Base-by-base conservation (phyloP, 2,797 vertebrate species). In the Neomorphus geoffroyi region DNA sequence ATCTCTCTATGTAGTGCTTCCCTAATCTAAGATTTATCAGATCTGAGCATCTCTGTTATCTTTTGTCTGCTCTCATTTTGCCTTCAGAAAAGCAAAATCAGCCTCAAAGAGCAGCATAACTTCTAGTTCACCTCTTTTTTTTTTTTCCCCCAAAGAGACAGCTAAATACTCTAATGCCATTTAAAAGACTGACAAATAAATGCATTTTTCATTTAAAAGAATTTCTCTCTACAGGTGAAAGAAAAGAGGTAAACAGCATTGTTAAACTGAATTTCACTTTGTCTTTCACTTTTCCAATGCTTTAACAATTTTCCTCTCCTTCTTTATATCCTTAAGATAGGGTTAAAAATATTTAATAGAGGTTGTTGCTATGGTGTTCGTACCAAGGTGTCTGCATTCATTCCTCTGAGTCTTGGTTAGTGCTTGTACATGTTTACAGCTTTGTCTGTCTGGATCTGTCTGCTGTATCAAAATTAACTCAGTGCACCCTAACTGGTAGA, bases 301-400 rank as follows among this genome's bases (percentile, higher is more conserved):
- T 89, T 66, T 53, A 70, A 50, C 41, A 18, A 37, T 80, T 89
- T 93, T 92, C 13, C 7, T 86, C 17, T 88, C 19, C 32, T 72
- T 50, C 11, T 83, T 81, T 77, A 22, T 79, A 28, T 28, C 18
- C 70, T 83, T 61, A 86, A 67, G 83, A 72, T 45, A 72, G 27
- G 19, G 37, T 88, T 94, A 61, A 90, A 84, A 86, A 64, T 4
- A 46, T 64, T 89, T 85, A 28, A 54, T 89, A 75, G 53, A 92
- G 28, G 33, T 88, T 93, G 92, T 95, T 96, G 92, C 95, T 86
- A 91, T 96, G 91, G 93, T 93, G 75, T 61, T 86, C 30, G 3
- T 87, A 86, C 39, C 33, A 91, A 91, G 48, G 65, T 61, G 41
- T 74, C 91, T 87, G 72, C 27, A 43, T 71, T 87, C 18, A 18